Evolutionary conservation across 2,888 invertebrate species (phyloP).

Genomic region (Archips crataeganus): DNA sequence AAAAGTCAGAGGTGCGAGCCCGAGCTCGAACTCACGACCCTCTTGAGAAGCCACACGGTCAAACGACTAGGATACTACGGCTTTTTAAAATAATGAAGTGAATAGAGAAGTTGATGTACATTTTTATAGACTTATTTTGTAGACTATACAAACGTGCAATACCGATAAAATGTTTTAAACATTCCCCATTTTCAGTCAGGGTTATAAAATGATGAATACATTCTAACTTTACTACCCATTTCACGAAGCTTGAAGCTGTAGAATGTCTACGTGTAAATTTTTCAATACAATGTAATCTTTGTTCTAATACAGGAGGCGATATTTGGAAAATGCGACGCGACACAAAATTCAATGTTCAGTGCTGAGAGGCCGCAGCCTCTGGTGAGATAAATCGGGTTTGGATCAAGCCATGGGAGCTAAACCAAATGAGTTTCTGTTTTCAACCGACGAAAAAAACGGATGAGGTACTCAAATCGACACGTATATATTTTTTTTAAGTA

Average conservation of each 20-base stretch:
- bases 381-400: conserved; percentile 54
- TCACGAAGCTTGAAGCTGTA: not conserved
- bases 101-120: no score
- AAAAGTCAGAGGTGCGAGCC: no score
- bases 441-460: no score
- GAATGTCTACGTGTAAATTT: conserved; percentile 20
- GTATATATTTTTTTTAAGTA: not conserved
- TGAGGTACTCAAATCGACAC: no score
- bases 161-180: not conserved
- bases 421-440: not conserved
- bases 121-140: no score
- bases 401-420: conserved; percentile 45
- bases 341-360: conserved; percentile 71
- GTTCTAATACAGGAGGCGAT: conserved; percentile 35
- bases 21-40: no score
- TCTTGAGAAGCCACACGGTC: no score
- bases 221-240: conserved; percentile 1
- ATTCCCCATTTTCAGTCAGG: not conserved
- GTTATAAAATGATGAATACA: conserved; percentile 7
- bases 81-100: no score
- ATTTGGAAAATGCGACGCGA: conserved; percentile 59
- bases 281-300: conserved; percentile 38
- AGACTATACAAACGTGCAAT: not conserved
- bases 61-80: no score
- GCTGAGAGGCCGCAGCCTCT: conserved; percentile 59